phyloP scores from a whole-genome alignment of 1,140 invertebrate species.

The Heterodera carotae region DNA sequence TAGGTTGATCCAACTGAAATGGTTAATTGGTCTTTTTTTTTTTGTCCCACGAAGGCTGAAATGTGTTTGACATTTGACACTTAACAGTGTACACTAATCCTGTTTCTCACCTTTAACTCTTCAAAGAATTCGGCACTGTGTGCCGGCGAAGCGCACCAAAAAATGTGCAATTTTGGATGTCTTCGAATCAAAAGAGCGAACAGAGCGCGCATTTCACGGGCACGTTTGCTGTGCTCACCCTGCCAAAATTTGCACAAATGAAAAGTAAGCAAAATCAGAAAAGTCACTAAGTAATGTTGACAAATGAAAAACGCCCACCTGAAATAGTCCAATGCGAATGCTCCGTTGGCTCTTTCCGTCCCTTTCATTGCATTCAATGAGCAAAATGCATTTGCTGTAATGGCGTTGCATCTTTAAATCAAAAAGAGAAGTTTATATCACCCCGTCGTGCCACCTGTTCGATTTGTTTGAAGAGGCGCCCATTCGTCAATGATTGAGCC shows the following conservation, averaged over 20 bases:
- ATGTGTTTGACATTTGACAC: no score
- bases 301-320: constrained; percentile 47
- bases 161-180: constrained; percentile 46
- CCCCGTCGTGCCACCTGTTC: constrained; percentile 66
- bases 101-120: constrained; percentile 53
- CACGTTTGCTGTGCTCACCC: constrained; percentile 55
- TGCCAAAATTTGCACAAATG: constrained; percentile 30
- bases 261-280: no score
- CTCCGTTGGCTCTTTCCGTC: constrained; percentile 47
- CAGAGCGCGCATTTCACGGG: constrained; percentile 57
- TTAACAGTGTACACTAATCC: not conserved
- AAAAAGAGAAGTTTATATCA: not conserved
- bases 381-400: constrained; percentile 52
- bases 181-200: constrained; percentile 54
- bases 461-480: constrained; percentile 90
- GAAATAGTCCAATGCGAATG: constrained; percentile 56
- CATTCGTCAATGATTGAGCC: constrained; percentile 90
- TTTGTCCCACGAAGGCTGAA: no score
- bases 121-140: constrained; percentile 62
- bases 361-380: constrained; percentile 62
- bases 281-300: no score
- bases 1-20: constrained; percentile 42
- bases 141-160: constrained; percentile 56
- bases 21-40: no score
- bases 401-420: constrained; percentile 51